These are phyloP conservation scores for Poecilia velifera DNA, from an alignment of 2,797 vertebrate genomes.

Conservation along the genomic window DNA sequence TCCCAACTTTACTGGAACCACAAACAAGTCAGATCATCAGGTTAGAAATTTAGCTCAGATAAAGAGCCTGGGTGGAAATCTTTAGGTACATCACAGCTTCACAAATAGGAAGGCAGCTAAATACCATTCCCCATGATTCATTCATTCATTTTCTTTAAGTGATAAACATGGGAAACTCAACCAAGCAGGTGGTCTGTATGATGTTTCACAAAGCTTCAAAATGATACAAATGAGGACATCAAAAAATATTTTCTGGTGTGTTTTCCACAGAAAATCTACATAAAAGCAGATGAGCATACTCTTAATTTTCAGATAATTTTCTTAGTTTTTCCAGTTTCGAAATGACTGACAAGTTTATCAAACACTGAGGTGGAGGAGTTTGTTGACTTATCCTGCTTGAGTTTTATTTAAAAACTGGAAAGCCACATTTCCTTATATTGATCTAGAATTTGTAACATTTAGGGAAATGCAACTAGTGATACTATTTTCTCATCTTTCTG, in stretches of 20 bases:
- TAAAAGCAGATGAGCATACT: background rate
- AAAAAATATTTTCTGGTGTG: background rate
- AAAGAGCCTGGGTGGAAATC: background rate
- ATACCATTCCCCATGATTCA: background rate
- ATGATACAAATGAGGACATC: background rate
- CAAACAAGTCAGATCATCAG: background rate
- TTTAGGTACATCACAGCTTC: background rate
- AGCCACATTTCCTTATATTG: background rate
- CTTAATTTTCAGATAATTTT: background rate
- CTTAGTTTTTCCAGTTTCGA: background rate
- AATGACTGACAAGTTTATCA: background rate
- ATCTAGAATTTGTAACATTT: background rate
- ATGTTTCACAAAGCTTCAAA: background rate
- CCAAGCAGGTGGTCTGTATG: background rate
- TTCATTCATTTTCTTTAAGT: background rate
- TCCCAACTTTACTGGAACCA: background rate
- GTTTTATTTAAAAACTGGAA: background rate
- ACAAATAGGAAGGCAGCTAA: background rate
- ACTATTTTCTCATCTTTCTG: no score
- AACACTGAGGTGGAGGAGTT: background rate
- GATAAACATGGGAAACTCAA: background rate
- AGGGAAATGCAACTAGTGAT: background rate
- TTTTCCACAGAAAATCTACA: background rate
- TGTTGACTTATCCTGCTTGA: background rate
- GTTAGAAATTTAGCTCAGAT: background rate